Evolutionary conservation across 2,113 vertebrate genomes (phyloP), one percentile per base, ranked within the genome.

Genomic region (Tapirus terrestris): DNA sequence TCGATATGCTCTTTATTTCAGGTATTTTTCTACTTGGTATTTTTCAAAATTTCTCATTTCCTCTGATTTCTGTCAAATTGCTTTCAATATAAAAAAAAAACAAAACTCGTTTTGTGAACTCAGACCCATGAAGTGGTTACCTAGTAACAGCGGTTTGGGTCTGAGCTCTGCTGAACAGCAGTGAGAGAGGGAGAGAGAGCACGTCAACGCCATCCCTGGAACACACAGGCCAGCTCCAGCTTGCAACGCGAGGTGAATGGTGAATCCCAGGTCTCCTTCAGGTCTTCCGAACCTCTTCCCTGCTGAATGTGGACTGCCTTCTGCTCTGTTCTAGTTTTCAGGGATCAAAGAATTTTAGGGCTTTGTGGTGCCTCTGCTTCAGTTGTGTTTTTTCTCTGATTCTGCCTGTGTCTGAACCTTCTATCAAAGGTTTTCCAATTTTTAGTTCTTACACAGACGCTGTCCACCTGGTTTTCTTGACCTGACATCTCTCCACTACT

Each of bases 111-210:
- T 36, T 83, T 10, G 5, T 93, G 96, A 98, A 97, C 73, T 83
- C 77, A 97, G 68, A 70, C 87, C 68, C 5, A 0, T 70, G n/a
- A 14, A 87, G 5, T 90, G 96, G 96, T 97, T 98, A 96, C 97
- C 95, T 98, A 98, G 98, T 98, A 98, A 98, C 97, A 94, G 96
- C 83, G 76, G 27, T 96, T 83, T 89, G 68, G 29, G n/a, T 65
- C 58, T 93, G 77, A 96, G 96, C 77, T 80, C 36, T 9, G 67
- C 61, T 81, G 68, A 93, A 86, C 86, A 27, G 73, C 58, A 76
- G 0, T 63, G 0, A 29, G 80, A 56, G 36, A 70, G 61, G 53
- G 70, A 31, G 18, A 16, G 68, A 11, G 39, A 39, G 70, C 1
- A 25, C 77, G 80, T 88, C 82, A 97, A 85, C 94, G 94, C 43